Evolutionary conservation across 2,888 invertebrate species (phyloP).

Genomic region (Pollenia amentaria): DNA sequence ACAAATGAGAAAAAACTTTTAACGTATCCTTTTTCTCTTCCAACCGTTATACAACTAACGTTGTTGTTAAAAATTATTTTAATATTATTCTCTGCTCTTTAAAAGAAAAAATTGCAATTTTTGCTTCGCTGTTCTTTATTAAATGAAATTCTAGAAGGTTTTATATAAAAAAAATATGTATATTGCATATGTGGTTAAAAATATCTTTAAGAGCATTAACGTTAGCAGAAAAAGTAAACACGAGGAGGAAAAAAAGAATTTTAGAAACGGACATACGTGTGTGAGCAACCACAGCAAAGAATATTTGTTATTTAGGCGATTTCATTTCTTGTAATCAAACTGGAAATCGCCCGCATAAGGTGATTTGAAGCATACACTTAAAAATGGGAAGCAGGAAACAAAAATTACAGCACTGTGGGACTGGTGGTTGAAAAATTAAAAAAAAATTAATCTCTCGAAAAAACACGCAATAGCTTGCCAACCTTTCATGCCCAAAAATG

Average conservation of each 20-base stretch:
- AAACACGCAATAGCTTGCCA: too few relatives aligned
- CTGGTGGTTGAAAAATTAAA: too few relatives aligned
- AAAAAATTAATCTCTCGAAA: too few relatives aligned
- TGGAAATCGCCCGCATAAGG: constrained; percentile 29
- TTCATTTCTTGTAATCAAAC: constrained; percentile 4
- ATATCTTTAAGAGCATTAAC: constrained; percentile 28
- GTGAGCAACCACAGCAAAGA: constrained; percentile 23
- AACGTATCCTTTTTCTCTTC: constrained; percentile 13
- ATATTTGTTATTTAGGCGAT: neutral
- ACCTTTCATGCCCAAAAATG: too few relatives aligned
- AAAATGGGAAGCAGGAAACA: neutral
- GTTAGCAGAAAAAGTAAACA: neutral
- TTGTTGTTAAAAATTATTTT: constrained; percentile 32
- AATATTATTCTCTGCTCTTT: constrained; percentile 9
- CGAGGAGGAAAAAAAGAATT: neutral
- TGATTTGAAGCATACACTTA: constrained; percentile 5
- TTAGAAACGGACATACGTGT: constrained; percentile 32
- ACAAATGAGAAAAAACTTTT: constrained; percentile 15
- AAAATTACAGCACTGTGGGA: neutral
- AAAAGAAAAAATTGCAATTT: constrained; percentile 22
- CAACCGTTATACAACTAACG: neutral
- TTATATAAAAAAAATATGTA: constrained; percentile 2
- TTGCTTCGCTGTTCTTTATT: neutral
- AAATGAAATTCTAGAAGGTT: constrained; percentile 40
- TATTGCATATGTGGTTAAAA: constrained; percentile 52